Base-by-base conservation (phyloP, 2,797 vertebrate species). In the Catamblyrhynchus diadema region DNA sequence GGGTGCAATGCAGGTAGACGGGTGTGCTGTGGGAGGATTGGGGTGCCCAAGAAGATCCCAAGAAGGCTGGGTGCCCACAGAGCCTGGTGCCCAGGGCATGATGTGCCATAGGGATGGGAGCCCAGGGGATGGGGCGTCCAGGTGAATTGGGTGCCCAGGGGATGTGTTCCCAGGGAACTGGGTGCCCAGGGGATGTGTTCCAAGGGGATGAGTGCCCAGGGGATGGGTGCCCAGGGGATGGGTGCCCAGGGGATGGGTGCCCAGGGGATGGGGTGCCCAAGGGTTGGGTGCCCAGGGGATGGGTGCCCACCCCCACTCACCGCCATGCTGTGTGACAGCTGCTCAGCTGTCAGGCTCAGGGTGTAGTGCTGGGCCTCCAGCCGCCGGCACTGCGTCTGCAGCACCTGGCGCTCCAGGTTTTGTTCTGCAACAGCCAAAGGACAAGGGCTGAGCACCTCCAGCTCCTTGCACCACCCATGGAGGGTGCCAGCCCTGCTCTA, bases 361-460 rank as follows among this genome's bases (percentile, higher is more conserved):
- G 98, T 99, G 98, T 99, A 99, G 97, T 99, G 99, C 98, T 99
- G 99, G 33, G 99, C 98, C 98, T 99, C 99, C 97, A 99, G 98
- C 96, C 99, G 97, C 94, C 99, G 98, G 98, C 99, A 99, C 95
- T 99, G 99, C 14, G 93, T 99, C 97, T 99, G 99, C 86, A 99
- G 97, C 96, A 99, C 99, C 81, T 99, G 99, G 81, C 99, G 98
- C 96, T 99, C 99, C 96, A 99, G 98, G 95, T 98, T 98, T 98
- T 99, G 99, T 98, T 99, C 99, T 99, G 96, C 8, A 90, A 70
- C 10, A n/a, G 0, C 60, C 91, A 20, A 66, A 83, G 41, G 48
- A 37, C 6, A 27, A 3, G 5, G 24, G 61, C 12, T 95, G 25
- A 95, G 14, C 47, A 73, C 56, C 75, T 80, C 67, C 0, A 0